These are phyloP conservation scores for Okamejei kenojei DNA, from an alignment of 2,797 vertebrate genomes.

Conservation along the genomic window DNA sequence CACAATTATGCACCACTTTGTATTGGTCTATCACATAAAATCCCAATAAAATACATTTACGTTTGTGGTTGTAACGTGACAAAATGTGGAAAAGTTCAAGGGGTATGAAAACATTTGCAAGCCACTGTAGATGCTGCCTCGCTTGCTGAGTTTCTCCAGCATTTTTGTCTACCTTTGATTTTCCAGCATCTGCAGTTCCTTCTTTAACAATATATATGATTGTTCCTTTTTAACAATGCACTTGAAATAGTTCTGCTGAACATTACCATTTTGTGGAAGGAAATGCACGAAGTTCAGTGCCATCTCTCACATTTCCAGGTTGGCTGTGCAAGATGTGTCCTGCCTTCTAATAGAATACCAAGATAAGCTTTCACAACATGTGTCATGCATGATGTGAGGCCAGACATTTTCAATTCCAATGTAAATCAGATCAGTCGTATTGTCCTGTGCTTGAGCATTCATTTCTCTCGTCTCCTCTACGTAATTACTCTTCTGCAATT, in stretches of 20 bases:
- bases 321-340: neutral
- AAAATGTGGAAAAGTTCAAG: no score
- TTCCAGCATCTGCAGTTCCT: no score
- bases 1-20: no score
- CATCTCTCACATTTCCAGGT: neutral
- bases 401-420: neutral
- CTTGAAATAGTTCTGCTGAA: neutral
- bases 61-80: no score
- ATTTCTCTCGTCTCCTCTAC: neutral
- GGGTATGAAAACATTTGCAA: no score
- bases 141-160: no score
- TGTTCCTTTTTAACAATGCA: neutral
- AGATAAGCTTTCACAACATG: neutral
- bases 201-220: neutral
- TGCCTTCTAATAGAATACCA: neutral
- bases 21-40: no score
- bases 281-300: neutral
- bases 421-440: neutral
- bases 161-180: no score
- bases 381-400: neutral
- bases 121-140: no score
- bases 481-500: neutral
- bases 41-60: no score
- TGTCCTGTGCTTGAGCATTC: neutral
- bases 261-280: neutral